phyloP scores from a whole-genome alignment of 2,888 invertebrate genomes.

The Omphaloscelis lunosa region DNA sequence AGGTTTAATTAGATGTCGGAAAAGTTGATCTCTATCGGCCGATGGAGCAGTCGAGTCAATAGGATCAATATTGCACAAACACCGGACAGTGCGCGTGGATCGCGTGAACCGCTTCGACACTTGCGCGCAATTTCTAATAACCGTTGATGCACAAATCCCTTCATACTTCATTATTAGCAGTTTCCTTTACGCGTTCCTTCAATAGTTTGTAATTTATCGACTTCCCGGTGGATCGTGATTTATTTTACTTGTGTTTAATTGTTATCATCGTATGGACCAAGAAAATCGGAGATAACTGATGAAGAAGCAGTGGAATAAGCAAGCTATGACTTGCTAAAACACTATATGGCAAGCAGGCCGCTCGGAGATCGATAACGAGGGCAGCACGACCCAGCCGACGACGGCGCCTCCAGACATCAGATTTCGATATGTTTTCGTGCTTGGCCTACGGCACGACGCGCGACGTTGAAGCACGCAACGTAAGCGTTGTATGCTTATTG shows the following conservation, averaged over 20 bases:
- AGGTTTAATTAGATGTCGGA: background rate
- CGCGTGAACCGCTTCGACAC: constrained; percentile 20
- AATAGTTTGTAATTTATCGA: constrained; percentile 11
- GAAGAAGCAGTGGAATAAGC: background rate
- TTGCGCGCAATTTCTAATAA: constrained; percentile 28
- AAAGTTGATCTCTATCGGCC: background rate
- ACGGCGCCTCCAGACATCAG: background rate
- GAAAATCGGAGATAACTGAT: no score
- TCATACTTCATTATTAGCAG: constrained; percentile 31
- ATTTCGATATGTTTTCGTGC: no score
- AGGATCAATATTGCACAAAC: background rate
- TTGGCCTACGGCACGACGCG: no score
- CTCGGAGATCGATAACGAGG: background rate
- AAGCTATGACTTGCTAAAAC: background rate
- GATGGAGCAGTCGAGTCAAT: background rate
- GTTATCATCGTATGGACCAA: background rate
- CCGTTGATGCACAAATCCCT: constrained; percentile 30
- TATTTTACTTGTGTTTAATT: constrained; percentile 5
- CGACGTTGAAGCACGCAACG: background rate
- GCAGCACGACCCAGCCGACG: background rate
- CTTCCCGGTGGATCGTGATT: constrained; percentile 23
- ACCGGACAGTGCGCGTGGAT: background rate
- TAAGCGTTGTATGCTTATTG: background rate
- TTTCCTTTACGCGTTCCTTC: constrained; percentile 39
- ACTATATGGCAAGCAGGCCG: background rate